These are phyloP conservation scores for Chrysomallon squamiferum DNA, from an alignment of 1,140 invertebrate species.

Conservation along the genomic window DNA sequence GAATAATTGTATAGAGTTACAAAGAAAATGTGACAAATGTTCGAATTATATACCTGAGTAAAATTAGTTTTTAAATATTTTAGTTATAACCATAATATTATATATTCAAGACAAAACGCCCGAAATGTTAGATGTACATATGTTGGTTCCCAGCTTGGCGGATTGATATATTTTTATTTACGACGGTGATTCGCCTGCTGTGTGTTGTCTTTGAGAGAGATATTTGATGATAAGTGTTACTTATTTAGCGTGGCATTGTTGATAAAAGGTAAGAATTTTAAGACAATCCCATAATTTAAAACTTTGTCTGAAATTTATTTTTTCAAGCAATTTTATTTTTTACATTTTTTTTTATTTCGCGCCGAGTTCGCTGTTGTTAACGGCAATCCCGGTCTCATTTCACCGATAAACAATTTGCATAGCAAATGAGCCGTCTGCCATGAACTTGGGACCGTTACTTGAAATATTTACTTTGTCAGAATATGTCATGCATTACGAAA, in stretches of 20 bases:
- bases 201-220: slow-evolving; percentile 48
- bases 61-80: neutral
- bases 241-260: slow-evolving; percentile 19
- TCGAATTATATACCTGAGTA: no score
- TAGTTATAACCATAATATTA: neutral
- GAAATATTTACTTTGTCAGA: slow-evolving; percentile 5
- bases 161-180: slow-evolving; percentile 54
- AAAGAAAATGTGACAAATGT: neutral
- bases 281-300: neutral
- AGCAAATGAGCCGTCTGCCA: slow-evolving; percentile 37
- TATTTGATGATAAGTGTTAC: slow-evolving; percentile 30
- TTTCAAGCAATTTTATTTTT: no score
- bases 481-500: neutral
- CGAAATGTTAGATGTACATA: no score
- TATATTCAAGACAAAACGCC: no score
- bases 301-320: no score
- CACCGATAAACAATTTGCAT: slow-evolving; percentile 45
- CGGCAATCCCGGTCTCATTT: slow-evolving; percentile 5
- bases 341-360: no score
- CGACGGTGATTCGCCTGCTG: slow-evolving; percentile 30
- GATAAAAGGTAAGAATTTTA: slow-evolving; percentile 24
- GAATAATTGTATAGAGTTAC: slow-evolving; percentile 11
- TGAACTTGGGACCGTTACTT: slow-evolving; percentile 11
- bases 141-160: slow-evolving; percentile 16
- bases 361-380: slow-evolving; percentile 22